Conservation (phyloP, 2,113 vertebrate species). For the Crotalus helleri region DNA sequence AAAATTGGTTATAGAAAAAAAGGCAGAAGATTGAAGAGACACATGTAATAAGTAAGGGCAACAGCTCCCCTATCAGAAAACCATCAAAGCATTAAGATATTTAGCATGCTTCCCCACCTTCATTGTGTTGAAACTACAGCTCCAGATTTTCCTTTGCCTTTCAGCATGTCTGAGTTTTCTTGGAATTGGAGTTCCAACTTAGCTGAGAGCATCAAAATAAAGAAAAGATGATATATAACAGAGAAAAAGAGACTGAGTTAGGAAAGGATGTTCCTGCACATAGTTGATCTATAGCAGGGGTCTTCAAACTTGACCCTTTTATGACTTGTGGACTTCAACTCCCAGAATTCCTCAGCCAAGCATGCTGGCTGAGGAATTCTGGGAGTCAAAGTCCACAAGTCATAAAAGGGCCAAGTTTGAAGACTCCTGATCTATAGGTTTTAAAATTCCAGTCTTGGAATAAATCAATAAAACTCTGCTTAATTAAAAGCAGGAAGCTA, state of each 20-base stretch:
- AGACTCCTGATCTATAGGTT: neutral
- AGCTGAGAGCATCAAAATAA: neutral
- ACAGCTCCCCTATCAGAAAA: neutral
- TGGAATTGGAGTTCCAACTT: neutral
- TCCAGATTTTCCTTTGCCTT: neutral
- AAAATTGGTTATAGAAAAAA: neutral
- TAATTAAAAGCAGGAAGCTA: neutral
- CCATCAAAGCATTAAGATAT: neutral
- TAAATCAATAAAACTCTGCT: neutral
- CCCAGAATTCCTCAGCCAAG: too few species aligned
- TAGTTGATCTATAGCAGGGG: neutral
- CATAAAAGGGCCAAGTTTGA: too few species aligned
- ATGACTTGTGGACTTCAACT: too few species aligned
- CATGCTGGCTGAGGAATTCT: too few species aligned
- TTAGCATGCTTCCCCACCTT: neutral
- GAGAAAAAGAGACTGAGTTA: neutral
- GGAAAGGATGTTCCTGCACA: neutral
- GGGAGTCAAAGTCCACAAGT: too few species aligned
- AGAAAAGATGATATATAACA: neutral
- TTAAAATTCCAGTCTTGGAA: neutral
- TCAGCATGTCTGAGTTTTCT: neutral
- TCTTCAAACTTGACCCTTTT: too few species aligned
- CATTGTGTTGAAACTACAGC: neutral
- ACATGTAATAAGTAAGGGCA: neutral
- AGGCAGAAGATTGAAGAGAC: neutral